Base-by-base conservation (phyloP, 1,140 invertebrate species). In the Trichonephila inaurata region DNA sequence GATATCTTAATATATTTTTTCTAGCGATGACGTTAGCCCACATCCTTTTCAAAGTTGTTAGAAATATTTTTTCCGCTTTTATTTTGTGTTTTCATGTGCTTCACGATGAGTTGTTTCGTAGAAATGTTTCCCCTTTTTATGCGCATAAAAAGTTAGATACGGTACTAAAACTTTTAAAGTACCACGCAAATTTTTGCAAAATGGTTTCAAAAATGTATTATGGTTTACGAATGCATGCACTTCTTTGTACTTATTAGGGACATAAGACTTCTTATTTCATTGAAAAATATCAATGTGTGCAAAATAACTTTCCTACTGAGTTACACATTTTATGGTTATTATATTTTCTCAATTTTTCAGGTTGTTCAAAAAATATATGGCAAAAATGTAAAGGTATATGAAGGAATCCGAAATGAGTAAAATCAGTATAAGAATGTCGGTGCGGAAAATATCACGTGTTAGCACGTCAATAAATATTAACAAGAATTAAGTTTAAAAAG, bases 91-190 rank as follows among this genome's bases (percentile, higher is more conserved):
- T 51, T 77, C 28, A 40, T 33, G 33, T 77, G 28, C 33, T 77
- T 77, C 28, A 40, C 72, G 16, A 16, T 40, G 72, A 77, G 18
- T 77, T 40, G 33, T 77, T 77, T 77, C 33, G 10, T 40, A 8
- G 14, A 12, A 40, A 33, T 33, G 40, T 77, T 77, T 19, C 72
- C 14, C 2, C 72, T 40, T 18, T 40, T 33, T 33, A 14, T 77
- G 14, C 16, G 14, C 72, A 77, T 77, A 77, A 77, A 77, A 77
- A 77, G 33, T 77, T 28, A 77, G 72, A 77, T 40, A 77, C 33
- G 33, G 33, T 77, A 28, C 28, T 77, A 77, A 28, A 77, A 40
- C 33, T 77, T 77, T 77, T 12, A 21, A 28, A 77, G 72, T 77
- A 7, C 72, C 72, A 77, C 33, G 28, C 72, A 77, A 40, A 77